A percentile compares a stretch with the other conserved stretches of the same genome.
Evolutionary conservation across 2,797 vertebrate species (phyloP).

Genomic region (Spinus olivaceus): DNA sequence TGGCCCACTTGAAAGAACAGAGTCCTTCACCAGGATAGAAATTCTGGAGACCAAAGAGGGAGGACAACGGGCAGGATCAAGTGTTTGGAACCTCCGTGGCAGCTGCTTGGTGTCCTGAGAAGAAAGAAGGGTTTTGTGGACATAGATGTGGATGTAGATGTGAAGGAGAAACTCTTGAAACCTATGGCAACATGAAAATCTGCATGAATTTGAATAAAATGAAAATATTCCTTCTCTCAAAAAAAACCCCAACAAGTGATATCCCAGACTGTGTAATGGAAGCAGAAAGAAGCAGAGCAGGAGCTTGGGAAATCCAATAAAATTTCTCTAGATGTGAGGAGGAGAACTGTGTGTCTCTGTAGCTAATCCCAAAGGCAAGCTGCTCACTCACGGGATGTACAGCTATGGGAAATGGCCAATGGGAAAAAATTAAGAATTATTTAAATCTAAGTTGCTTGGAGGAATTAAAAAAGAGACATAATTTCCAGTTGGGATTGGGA

Average conservation of each 20-base stretch:
- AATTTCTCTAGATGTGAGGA: neutral
- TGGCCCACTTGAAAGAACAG: neutral
- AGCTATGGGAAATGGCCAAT: neutral
- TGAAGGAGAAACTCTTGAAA: neutral
- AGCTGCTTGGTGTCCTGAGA: constrained; percentile 3
- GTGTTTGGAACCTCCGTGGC: neutral
- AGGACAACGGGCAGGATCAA: neutral
- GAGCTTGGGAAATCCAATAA: neutral
- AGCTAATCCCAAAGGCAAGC: neutral
- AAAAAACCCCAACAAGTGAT: neutral
- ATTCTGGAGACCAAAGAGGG: neutral
- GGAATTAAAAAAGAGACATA: constrained; percentile 40
- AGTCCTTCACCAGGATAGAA: neutral
- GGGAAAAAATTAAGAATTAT: neutral
- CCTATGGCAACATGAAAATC: neutral
- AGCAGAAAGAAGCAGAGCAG: neutral
- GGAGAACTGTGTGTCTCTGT: neutral
- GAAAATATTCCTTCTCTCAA: neutral
- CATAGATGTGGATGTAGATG: rapidly evolving
- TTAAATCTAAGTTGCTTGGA: constrained; percentile 33
- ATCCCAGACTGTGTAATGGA: neutral
- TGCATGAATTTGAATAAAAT: neutral
- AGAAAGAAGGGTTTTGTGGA: neutral
- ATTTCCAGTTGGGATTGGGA: constrained; percentile 57
- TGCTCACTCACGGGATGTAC: neutral